Evolutionary conservation across 1,140 invertebrate species (phyloP), one percentile per base, ranked within the genome.

Genomic region (Zaprionus ghesquierei): DNA sequence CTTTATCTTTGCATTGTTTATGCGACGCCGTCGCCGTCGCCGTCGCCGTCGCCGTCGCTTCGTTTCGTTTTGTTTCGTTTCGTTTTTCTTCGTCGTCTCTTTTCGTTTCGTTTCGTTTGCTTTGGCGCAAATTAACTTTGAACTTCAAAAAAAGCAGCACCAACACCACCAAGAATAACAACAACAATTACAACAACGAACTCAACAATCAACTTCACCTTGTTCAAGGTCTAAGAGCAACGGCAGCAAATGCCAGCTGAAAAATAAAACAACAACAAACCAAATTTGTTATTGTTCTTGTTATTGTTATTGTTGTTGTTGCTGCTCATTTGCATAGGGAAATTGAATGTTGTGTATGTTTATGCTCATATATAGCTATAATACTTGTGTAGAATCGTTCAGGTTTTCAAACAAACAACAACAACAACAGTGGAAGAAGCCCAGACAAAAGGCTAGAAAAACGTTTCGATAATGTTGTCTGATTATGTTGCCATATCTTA

Each of bases 131-230:
- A 77, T 87, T 87, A 87, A 82, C 82, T 87, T 87, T 87, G 84
- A 87, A 89, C 82, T 86, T 86, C 84, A 89, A 74, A 63, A n/a
- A 35, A 35, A 38, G 31, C 49, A 69, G 53, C 51, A 59, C 20
- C 38, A 69, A 49, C 66, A 77, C 60, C 38, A 71, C 13, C 55
- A 60, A 22, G 68, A 65, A 68, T 35, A 35, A n/a, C 33, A 35
- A 35, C 13, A 35, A 35, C 33, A 35, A 35, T 35, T 35, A n/a
- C 65, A 76, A 63, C n/a, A n/a, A n/a, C n/a, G n/a, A n/a, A n/a
- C 64, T 61, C 53, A 86, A 73, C 75, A 86, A 86, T 86, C 82
- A 86, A 87, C 84, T 82, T 86, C 84, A 86, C 82, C 82, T 86
- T 86, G 82, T 86, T 86, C 82, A 86, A 86, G 82, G 82, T 86